Base-by-base conservation (phyloP, 37 sponge, comb jelly and placozoan species). In the Beroe ovata region DNA sequence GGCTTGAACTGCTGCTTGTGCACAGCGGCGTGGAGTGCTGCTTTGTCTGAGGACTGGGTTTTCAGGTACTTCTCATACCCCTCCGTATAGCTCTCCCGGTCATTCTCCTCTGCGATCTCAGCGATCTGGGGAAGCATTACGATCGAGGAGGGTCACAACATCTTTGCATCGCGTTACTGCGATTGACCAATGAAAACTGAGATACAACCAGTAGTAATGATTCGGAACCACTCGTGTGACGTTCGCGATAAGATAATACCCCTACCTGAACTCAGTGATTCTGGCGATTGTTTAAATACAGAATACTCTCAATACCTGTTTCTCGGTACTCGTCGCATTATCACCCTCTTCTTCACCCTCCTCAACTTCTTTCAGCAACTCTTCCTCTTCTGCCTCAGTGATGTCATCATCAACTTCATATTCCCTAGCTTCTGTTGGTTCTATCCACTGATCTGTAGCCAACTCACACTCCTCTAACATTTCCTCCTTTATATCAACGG, bases 51-150 rank as follows among this genome's bases (percentile, higher is more conserved):
- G 47, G 84, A 36, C 16, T 38, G 54, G 25, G 84, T 77, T 16
- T 38, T 42, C 28, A 77, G 47, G 33, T 77, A 77, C 33, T 77
- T 77, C 4, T 77, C 84, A 1, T 32, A 35, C 23, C 41, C 47
- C 23, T 30, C 8, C 38, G 26, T 23, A 26, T 36, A 77, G 8
- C 54, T 19, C 33, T 33, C 54, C 16, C 28, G 42, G 47, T 77
- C 84, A 20, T 77, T 77, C 54, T 77, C 84, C 38, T 77, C 84
- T 54, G 33, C 33, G 2, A 77, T 77, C 8, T 77, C 84, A 4
- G 26, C 36, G 14, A 77, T 42, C 84, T 77, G 54, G 18, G 54
- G 8, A 25, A 20, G 21, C 23, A 25, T n/a, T 62, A 25, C 20
- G 63, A 23, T 8, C 4, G 4, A 62, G 63, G 23, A 25, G 29